These are phyloP conservation scores for Actias luna DNA, from an alignment of 2,888 invertebrate species.

Conservation along the genomic window DNA sequence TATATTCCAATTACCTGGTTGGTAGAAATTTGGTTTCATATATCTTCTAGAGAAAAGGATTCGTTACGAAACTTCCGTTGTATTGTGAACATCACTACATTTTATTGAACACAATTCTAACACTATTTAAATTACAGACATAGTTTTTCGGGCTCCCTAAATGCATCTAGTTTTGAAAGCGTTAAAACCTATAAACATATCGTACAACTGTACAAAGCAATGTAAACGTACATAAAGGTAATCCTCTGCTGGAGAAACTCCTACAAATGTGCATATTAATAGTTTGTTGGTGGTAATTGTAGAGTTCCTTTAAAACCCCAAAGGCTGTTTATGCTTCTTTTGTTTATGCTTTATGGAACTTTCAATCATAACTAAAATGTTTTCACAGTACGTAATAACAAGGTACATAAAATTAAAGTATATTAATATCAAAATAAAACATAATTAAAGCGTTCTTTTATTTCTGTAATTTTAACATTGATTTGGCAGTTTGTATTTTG, in stretches of 20 bases:
- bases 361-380: not conserved
- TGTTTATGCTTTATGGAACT: no score
- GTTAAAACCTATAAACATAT: not conserved
- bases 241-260: not conserved
- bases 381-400: not conserved
- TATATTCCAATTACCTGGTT: no score
- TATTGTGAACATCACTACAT: not conserved
- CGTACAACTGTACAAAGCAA: not conserved
- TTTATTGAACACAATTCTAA: not conserved
- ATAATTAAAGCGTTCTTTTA: conserved; percentile 58
- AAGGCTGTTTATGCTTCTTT: not conserved
- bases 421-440: conserved; percentile 25
- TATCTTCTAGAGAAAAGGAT: no score
- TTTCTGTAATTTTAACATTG: conserved; percentile 61
- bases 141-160: no score
- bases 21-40: no score
- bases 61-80: no score
- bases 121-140: not conserved
- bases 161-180: not conserved
- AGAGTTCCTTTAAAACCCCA: not conserved
- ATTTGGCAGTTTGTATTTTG: conserved; percentile 67
- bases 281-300: not conserved
- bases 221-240: not conserved
- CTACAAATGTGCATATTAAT: not conserved
- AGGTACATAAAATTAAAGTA: not conserved